Conservation (phyloP, 2,113 vertebrate genomes). For the Sus scrofa region T2T-Sscrofa CM000826.6:137797001-137797500, state of each 20-base stretch:
- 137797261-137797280: neutral
- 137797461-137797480: neutral
- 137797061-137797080: neutral
- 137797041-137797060: neutral
- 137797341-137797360: conserved; percentile 1
- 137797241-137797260: neutral
- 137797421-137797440: neutral
- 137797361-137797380: neutral
- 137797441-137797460: neutral
- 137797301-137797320: neutral
- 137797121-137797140: neutral
- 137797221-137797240: neutral
- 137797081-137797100: neutral
- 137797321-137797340: neutral
- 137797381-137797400: neutral
- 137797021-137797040: neutral
- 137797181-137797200: conserved; percentile 42
- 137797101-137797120: neutral
- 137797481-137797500: neutral
- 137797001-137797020: neutral
- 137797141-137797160: neutral
- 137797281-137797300: conserved; percentile 28
- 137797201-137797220: neutral
- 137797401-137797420: neutral
- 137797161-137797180: neutral